These are phyloP conservation scores for Gymnoscelis rufifasciata DNA, from an alignment of 2,888 invertebrate genomes.

Conservation along the genomic window DNA sequence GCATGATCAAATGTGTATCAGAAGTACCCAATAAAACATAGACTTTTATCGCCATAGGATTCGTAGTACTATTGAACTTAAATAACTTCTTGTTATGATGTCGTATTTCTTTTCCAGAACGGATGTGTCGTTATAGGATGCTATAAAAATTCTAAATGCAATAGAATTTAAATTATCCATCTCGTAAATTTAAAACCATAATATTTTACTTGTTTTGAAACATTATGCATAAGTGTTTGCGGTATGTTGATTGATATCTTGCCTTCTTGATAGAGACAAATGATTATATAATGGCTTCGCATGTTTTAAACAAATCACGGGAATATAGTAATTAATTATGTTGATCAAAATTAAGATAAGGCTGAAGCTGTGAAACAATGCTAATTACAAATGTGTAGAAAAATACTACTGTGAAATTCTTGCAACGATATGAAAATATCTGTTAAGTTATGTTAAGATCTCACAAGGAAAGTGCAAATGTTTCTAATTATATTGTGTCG, in stretches of 20 bases:
- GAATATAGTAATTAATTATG: not conserved
- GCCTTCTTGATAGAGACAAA: slow-evolving; percentile 7
- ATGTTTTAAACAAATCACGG: not conserved
- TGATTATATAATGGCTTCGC: not conserved
- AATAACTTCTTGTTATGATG: slow-evolving; percentile 26
- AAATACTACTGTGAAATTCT: not conserved
- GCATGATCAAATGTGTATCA: slow-evolving; percentile 8
- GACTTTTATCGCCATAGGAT: slow-evolving; percentile 18
- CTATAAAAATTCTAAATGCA: slow-evolving; percentile 34
- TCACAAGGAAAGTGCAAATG: no score
- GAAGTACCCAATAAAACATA: slow-evolving; percentile 13
- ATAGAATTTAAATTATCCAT: slow-evolving; percentile 33
- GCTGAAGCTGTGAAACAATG: not conserved
- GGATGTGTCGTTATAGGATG: slow-evolving; percentile 34
- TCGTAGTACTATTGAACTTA: slow-evolving; percentile 19
- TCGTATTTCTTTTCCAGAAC: slow-evolving; percentile 31
- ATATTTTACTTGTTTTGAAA: slow-evolving; percentile 34
- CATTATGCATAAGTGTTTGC: slow-evolving; percentile 23
- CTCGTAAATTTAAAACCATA: slow-evolving; percentile 33
- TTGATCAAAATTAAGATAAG: not conserved
- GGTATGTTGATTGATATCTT: slow-evolving; percentile 5
- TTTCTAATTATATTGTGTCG: no score
- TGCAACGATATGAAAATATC: not conserved
- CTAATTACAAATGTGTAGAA: not conserved
- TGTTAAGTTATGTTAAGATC: no score